Percentiles rank a stretch among this genome's conserved stretches.
These are phyloP conservation scores for Telmatherina bonti DNA, from an alignment of 2,797 vertebrate genomes.

Conservation along the genomic window DNA sequence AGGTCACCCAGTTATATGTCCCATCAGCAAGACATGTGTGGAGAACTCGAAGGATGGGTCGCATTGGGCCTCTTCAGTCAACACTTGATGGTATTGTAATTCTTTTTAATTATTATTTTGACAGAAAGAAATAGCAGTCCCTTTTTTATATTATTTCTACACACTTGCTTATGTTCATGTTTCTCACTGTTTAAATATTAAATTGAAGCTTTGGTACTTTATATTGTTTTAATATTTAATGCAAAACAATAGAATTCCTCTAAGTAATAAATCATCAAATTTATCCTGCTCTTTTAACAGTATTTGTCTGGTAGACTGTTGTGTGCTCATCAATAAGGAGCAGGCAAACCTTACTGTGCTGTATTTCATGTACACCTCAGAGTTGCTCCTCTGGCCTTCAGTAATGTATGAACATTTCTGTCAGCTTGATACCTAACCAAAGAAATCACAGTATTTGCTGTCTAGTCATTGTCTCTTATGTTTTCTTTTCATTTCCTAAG, in stretches of 20 bases:
- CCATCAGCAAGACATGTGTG: constrained; percentile 94
- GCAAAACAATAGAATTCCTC: not conserved
- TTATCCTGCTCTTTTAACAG: not conserved
- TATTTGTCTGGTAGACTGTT: not conserved
- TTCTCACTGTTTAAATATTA: not conserved
- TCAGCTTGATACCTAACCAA: constrained; percentile 55
- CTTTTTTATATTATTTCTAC: not conserved
- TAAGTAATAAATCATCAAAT: not conserved
- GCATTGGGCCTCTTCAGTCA: constrained; percentile 96
- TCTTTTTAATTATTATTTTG: not conserved
- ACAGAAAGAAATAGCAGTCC: not conserved
- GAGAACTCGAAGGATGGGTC: constrained; percentile 95
- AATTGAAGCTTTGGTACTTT: not conserved
- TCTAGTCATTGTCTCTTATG: constrained; percentile 64
- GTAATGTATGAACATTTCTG: constrained; percentile 41
- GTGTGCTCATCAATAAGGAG: constrained; percentile 23
- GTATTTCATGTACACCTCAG: constrained; percentile 15
- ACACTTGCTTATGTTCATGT: not conserved
- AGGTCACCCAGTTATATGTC: constrained; percentile 98
- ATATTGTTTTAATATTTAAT: not conserved
- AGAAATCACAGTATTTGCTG: constrained; percentile 63
- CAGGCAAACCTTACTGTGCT: no score
- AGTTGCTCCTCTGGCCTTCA: constrained; percentile 39
- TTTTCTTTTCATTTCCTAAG: constrained; percentile 51
- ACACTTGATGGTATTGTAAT: constrained; percentile 89